Evolutionary conservation across 1,140 invertebrate species (phyloP), one percentile per base, ranked within the genome.

Genomic region (Leptopilina boulardi): DNA sequence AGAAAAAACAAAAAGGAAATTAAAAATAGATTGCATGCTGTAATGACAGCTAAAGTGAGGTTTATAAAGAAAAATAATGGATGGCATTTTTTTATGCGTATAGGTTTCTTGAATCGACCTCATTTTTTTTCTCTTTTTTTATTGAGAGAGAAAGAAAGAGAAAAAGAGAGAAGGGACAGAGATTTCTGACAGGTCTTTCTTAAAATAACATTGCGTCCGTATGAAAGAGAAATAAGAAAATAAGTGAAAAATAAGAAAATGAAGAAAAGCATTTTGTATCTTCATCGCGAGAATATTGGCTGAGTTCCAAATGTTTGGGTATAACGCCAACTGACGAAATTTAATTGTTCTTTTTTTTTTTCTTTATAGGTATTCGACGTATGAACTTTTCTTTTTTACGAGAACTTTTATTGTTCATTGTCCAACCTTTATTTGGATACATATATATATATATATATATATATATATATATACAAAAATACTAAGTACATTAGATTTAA

Each of bases 171-270:
- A 66, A 66, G 59, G 59, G 21, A 66, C 59, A 15, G 26, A n/a
- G 59, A 66, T 66, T 66, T 6, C 59, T 30, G 59, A 26, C 23
- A 30, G 59, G 15, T 30, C 15, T 26, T 66, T 66, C 59, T 66
- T 66, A 66, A 66, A 66, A 66, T 66, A 66, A 66, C 59, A 23
- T 30, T 15, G 59, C n/a, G n/a, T 30, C 13, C 26, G 23, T 30
- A 66, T 38, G 34, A 18, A 2, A 66, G 13, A 10, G 11, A 66
- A 66, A 66, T 66, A 66, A 66, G 59, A 66, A 66, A 66, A 66
- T 66, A 66, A 66, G 59, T 66, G 59, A 30, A 30, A 23, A 66
- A 66, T 66, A 30, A 66, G 59, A 66, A 23, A 59, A 59, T 59
- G 21, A 23, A 59, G 59, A 66, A 66, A 66, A 66, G 21, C 59